Conservation (phyloP, 2,888 invertebrate genomes). For the Graphium colonna region DNA sequence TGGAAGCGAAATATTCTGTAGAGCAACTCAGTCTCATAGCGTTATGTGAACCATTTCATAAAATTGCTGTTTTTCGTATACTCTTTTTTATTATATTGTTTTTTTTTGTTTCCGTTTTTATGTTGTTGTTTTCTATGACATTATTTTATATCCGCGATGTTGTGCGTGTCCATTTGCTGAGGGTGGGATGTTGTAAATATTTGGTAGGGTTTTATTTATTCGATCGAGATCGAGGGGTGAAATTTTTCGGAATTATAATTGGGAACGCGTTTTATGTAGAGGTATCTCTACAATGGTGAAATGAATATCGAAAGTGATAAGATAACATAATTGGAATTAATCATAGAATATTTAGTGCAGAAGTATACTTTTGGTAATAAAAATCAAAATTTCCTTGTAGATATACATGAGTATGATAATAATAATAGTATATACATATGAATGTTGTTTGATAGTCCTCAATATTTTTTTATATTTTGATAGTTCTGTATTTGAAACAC, state of each 20-base stretch:
- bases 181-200: conserved; percentile 74
- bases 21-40: conserved; percentile 53
- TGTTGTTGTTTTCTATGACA: conserved; percentile 55
- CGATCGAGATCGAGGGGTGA: conserved; percentile 54
- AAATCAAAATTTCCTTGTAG: conserved; percentile 73
- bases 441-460: conserved; percentile 80
- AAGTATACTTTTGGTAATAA: conserved; percentile 74
- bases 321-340: conserved; percentile 54
- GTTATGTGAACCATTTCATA: conserved; percentile 46
- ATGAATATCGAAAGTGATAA: conserved; percentile 60
- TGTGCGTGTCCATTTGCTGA: conserved; percentile 76
- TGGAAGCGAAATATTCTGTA: conserved; percentile 73
- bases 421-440: conserved; percentile 73
- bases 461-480: conserved; percentile 81
- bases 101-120: conserved; percentile 40
- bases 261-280: conserved; percentile 52
- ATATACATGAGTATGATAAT: conserved; percentile 72
- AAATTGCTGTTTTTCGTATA: conserved; percentile 50
- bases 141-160: conserved; percentile 68
- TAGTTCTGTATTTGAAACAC: conserved; percentile 78
- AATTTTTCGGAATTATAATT: conserved; percentile 50
- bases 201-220: conserved; percentile 73
- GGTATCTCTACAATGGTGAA: conserved; percentile 51
- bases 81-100: conserved; percentile 41
- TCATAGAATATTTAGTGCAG: conserved; percentile 67